phyloP scores from a whole-genome alignment of 2,113 vertebrate genomes.

The Merops nubicus region DNA sequence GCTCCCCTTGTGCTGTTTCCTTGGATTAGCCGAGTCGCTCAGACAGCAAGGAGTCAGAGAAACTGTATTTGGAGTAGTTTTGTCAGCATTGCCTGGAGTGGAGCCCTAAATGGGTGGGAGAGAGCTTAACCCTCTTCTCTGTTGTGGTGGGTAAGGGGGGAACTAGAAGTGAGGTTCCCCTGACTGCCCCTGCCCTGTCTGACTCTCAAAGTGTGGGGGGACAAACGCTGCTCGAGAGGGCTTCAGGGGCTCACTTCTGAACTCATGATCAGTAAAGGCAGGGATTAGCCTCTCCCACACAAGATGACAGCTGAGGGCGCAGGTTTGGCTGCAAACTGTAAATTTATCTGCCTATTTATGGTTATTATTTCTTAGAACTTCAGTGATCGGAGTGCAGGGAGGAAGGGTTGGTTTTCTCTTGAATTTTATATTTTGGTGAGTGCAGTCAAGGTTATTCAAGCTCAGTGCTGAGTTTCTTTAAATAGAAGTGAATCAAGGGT shows the following conservation, averaged over 20 bases:
- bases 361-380: neutral
- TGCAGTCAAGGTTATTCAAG: neutral
- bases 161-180: neutral
- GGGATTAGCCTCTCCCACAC: neutral
- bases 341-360: neutral
- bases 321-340: neutral
- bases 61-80: neutral
- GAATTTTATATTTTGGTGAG: neutral
- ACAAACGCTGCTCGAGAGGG: neutral
- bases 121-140: neutral
- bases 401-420: neutral
- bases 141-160: rapidly evolving
- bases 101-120: neutral
- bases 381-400: neutral
- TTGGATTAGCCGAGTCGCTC: too few species aligned
- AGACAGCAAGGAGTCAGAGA: neutral
- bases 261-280: neutral
- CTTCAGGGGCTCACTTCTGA: neutral
- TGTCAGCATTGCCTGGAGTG: neutral
- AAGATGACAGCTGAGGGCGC: neutral
- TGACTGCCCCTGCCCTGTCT: neutral
- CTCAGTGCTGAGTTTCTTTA: neutral
- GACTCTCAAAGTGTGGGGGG: rapidly evolving
- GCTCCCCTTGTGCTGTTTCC: rapidly evolving
- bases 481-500: neutral